phyloP scores from a whole-genome alignment of 2,113 vertebrate species.

The Trinectes maculatus region DNA sequence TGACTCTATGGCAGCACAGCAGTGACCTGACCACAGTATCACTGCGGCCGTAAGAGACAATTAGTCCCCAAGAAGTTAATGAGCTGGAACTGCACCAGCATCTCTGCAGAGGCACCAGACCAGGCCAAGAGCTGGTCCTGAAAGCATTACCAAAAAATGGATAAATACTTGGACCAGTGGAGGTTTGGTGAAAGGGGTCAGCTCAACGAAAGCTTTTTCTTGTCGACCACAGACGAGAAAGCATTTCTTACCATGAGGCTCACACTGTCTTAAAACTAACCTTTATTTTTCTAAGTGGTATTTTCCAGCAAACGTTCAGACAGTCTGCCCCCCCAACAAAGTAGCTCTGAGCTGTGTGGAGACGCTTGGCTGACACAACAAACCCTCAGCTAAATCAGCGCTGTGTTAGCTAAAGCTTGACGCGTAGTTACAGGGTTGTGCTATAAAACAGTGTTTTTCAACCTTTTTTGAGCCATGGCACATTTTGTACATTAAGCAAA shows the following conservation, averaged over 20 bases:
- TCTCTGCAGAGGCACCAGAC: slow-evolving; percentile 10
- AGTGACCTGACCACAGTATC: slow-evolving; percentile 39
- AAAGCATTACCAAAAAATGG: slow-evolving; percentile 12
- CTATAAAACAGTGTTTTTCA: too few species aligned
- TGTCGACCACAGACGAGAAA: background rate
- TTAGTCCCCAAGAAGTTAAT: slow-evolving; percentile 49
- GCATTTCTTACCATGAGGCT: background rate
- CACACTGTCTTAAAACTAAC: background rate
- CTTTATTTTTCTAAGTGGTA: background rate
- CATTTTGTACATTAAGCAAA: too few species aligned
- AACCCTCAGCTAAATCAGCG: background rate
- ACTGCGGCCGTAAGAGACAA: slow-evolving; percentile 38
- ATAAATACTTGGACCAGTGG: background rate
- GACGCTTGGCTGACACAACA: background rate
- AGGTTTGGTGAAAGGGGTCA: background rate
- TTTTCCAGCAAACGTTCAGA: background rate
- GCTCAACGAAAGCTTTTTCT: background rate
- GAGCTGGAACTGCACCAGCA: slow-evolving; percentile 53
- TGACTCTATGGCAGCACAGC: slow-evolving; percentile 37
- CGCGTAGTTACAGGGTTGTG: background rate
- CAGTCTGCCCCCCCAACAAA: background rate
- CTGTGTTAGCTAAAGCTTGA: background rate
- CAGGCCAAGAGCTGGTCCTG: background rate
- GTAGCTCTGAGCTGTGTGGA: background rate
- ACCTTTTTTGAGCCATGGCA: too few species aligned